Conservation (phyloP, 2,888 invertebrate genomes). For the Corythucha ciliata region DNA sequence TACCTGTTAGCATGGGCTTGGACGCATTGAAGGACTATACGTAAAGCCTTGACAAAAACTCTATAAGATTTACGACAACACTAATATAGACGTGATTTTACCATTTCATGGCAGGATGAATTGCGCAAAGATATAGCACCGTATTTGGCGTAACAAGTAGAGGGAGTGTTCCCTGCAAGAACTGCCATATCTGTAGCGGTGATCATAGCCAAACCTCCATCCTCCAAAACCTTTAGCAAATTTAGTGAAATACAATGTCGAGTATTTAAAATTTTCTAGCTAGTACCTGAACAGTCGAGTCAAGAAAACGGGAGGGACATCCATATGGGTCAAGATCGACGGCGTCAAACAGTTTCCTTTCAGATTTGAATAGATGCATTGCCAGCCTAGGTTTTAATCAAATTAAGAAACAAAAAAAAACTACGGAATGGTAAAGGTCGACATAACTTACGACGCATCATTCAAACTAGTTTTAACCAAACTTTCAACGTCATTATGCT, state of each 20-base stretch:
- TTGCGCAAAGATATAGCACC: conserved; percentile 78
- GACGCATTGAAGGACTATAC: conserved; percentile 83
- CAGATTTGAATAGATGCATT: conserved; percentile 15
- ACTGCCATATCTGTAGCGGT: conserved; percentile 98
- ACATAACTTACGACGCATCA: conserved; percentile 71
- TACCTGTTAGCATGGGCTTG: conserved; percentile 89
- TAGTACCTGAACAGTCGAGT: conserved; percentile 64
- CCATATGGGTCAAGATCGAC: conserved; percentile 98
- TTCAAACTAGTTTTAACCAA: conserved; percentile 65
- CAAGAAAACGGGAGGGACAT: conserved; percentile 84
- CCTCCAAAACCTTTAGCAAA: conserved; percentile 49
- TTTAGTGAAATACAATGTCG: neutral
- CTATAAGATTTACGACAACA: neutral
- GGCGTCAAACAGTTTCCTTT: conserved; percentile 64
- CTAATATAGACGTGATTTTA: conserved; percentile 41
- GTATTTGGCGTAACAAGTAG: conserved; percentile 89
- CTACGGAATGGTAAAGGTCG: too few species aligned
- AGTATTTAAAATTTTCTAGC: neutral
- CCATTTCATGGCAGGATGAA: conserved; percentile 92
- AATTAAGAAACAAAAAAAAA: neutral
- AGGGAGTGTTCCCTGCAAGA: conserved; percentile 88
- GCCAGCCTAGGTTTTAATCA: conserved; percentile 8
- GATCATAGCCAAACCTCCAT: conserved; percentile 80
- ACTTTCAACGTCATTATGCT: conserved; percentile 61
- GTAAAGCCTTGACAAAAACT: conserved; percentile 68